Conservation (phyloP, 2,797 vertebrate species). For the Sebastiscus tertius region DNA sequence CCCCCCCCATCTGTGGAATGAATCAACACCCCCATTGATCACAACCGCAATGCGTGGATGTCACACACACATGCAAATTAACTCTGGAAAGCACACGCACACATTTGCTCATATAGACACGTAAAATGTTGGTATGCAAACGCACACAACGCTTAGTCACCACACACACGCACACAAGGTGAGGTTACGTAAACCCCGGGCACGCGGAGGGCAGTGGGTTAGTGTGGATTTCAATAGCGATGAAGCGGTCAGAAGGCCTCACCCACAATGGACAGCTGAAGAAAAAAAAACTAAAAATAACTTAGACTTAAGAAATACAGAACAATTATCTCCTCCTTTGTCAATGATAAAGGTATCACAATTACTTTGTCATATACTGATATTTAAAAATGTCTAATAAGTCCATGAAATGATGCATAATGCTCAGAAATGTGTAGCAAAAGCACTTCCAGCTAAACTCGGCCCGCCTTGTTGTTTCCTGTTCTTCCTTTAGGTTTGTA, state of each 20-base stretch:
- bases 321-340: neutral
- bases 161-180: neutral
- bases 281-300: neutral
- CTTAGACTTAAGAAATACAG: neutral
- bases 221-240: slow-evolving; percentile 52
- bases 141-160: neutral
- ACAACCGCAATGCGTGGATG: slow-evolving; percentile 21
- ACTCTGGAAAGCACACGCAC: slow-evolving; percentile 20
- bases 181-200: slow-evolving; percentile 4
- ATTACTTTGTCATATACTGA: neutral
- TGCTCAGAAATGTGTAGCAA: neutral
- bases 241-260: slow-evolving; percentile 17
- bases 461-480: slow-evolving; percentile 26
- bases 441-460: slow-evolving; percentile 6
- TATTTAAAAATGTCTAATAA: neutral
- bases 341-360: neutral
- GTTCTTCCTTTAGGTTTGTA: slow-evolving; percentile 25
- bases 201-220: neutral
- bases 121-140: slow-evolving; percentile 37
- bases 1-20: slow-evolving; percentile 26
- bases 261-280: neutral
- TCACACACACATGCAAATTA: slow-evolving; percentile 46
- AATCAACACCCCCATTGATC: slow-evolving; percentile 44
- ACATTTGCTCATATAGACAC: neutral
- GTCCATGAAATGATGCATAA: neutral